A percentile compares a stretch with the other conserved stretches of the same genome.
phyloP scores from a whole-genome alignment of 2,888 invertebrate genomes.

The Tetranychus truncatus region DNA sequence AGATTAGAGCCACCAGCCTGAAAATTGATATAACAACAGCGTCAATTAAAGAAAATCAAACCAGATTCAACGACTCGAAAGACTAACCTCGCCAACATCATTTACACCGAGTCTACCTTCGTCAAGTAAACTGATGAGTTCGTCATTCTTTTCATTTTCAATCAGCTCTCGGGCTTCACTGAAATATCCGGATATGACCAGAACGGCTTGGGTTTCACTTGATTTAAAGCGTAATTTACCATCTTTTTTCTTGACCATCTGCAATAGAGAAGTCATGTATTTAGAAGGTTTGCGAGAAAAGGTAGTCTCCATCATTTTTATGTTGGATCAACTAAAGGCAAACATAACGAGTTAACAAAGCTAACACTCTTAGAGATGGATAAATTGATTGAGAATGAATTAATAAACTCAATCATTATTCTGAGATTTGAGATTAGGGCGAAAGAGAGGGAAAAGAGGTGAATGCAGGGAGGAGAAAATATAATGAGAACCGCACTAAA shows the following conservation, averaged over 20 bases:
- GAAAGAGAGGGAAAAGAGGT: neutral
- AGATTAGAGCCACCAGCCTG: conserved; percentile 77
- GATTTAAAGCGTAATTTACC: neutral
- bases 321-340: neutral
- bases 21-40: conserved; percentile 25
- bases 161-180: conserved; percentile 5
- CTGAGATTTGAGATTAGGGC: neutral
- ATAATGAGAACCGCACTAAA: neutral
- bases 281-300: neutral
- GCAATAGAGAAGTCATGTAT: neutral
- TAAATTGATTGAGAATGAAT: neutral
- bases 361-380: neutral
- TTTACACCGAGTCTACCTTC: conserved; percentile 7
- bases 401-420: neutral
- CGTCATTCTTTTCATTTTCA: neutral
- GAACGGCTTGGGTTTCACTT: neutral
- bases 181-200: conserved; percentile 2
- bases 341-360: neutral
- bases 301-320: neutral
- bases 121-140: neutral
- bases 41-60: neutral
- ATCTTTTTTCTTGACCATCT: neutral
- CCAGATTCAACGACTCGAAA: neutral
- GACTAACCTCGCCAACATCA: conserved; percentile 9
- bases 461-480: neutral